Base-by-base conservation (phyloP, 2,888 invertebrate genomes). In the Rutpela maculata region DNA sequence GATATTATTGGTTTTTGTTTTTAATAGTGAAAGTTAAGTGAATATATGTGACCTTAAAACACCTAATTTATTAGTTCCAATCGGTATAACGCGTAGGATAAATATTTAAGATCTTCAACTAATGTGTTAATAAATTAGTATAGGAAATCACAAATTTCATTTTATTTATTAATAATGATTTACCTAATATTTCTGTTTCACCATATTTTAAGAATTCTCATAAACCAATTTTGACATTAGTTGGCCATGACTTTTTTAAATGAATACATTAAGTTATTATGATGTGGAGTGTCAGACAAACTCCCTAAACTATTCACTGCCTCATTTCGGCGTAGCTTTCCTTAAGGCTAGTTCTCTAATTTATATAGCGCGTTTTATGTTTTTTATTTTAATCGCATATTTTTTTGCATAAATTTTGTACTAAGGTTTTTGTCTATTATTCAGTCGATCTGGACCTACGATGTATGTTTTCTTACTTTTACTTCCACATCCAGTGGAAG, bases 1-100 rank as follows among this genome's bases (percentile, higher is more conserved):
- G 35, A 11, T 66, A 11, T 19, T 66, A 43, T 66, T 62, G 4
- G 1, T 66, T 35, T n/a, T 17, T 9, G 35, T 66, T 18, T 43
- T 19, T 38, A 66, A 38, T 66, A 66, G 66, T 66, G 66, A 66
- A 66, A 66, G 66, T 66, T 43, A 12, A 17, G 18, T 17, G 35
- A 65, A 65, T 65, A 17, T 65, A 65, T 17, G n/a, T 66, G 66
- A 18, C 66, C 66, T 66, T 43, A 43, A 66, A 66, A 66, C 18
- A 19, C n/a, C 18, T 10, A 18, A 66, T 66, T 66, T 38, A 43
- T 66, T 38, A 50, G 11, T 59, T 22, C 4, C 15, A 43, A 43
- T 59, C 18, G 12, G 12, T 22, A 9, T 59, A 59, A 12, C 15
- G 22, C 15, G 10, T 19, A 22, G 10, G 59, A 59, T 22, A 11